Base-by-base conservation (phyloP, 2,113 vertebrate species). In the Sarotherodon lohbergeri region DNA sequence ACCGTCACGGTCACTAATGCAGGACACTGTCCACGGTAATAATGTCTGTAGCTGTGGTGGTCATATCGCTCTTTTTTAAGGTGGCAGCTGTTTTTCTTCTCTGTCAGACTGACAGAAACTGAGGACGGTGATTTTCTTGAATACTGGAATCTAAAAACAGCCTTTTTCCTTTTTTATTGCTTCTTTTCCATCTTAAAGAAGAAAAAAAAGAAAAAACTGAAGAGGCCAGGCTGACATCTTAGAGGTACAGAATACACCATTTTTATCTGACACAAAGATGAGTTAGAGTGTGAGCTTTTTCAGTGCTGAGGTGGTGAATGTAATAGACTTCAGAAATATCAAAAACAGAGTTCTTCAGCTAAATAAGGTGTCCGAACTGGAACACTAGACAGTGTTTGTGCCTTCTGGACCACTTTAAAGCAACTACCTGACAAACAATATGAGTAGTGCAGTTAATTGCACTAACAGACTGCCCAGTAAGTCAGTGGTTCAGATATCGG, bases 351-450 rank as follows among this genome's bases (percentile, higher is more conserved):
- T 24, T 71, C 36, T 71, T 43, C 39, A 71, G 39, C 13, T 43
- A 43, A 43, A 9, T 16, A 7, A 41, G 24, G 66, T 4, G 34
- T 34, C 19, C 1, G 6, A 8, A 55, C 19, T 54, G 52, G n/a
- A 22, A 12, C 36, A 1, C 11, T 24, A 36, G 36, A 41, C 0
- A 0, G 0, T 43, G n/a, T 71, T 9, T 39, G 0, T n/a, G 32
- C 17, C 61, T n/a, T 36, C 34, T 66, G 32, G 17, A 36, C 9
- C 32, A 13, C 10, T 66, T 68, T 39, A 22, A 39, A 41, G 63
- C 63, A 68, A 41, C 36, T 71, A 71, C 27, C 22, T 71, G 39
- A 27, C 22, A 43, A 71, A 71, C 22, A 71, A 71, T 9, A 24
- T 9, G 22, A 8, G 43, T 16, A 63, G 39, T 24, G n/a, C 22